phyloP scores from a whole-genome alignment of 37 sponge, comb jelly and placozoan species.

The Geodia barretti region DNA sequence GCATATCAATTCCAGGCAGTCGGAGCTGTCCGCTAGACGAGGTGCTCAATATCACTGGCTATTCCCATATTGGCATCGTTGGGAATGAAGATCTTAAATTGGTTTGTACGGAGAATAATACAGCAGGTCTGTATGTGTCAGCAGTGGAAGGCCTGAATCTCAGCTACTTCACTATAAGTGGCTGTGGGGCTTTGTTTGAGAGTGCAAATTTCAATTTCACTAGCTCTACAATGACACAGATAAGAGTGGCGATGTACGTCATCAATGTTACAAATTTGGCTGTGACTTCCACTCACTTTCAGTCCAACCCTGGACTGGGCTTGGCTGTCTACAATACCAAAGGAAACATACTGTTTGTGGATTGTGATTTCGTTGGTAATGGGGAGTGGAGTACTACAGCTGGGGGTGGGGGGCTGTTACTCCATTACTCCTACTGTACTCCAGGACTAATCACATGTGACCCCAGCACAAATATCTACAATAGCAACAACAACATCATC shows the following conservation, averaged over 20 bases:
- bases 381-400: not conserved
- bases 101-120: not conserved
- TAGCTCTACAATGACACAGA: not conserved
- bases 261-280: not conserved
- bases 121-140: not conserved
- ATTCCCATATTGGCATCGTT: not conserved
- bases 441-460: not conserved
- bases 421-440: not conserved
- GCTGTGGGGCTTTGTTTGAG: not conserved
- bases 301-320: not conserved
- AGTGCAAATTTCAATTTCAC: not conserved
- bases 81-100: not conserved
- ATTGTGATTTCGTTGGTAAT: constrained; percentile 6
- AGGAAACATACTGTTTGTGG: not conserved
- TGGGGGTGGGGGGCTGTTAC: not conserved
- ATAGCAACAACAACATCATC: constrained; percentile 1
- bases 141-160: not conserved
- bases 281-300: not conserved
- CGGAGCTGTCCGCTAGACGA: not conserved
- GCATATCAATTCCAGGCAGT: not conserved
- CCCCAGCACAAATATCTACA: not conserved
- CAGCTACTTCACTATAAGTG: not conserved
- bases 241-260: not conserved
- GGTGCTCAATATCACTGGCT: not conserved
- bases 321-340: not conserved